Evolutionary conservation across 2,797 vertebrate species (phyloP), one percentile per base, ranked within the genome.

Genomic region (Acanthiza pusilla): DNA sequence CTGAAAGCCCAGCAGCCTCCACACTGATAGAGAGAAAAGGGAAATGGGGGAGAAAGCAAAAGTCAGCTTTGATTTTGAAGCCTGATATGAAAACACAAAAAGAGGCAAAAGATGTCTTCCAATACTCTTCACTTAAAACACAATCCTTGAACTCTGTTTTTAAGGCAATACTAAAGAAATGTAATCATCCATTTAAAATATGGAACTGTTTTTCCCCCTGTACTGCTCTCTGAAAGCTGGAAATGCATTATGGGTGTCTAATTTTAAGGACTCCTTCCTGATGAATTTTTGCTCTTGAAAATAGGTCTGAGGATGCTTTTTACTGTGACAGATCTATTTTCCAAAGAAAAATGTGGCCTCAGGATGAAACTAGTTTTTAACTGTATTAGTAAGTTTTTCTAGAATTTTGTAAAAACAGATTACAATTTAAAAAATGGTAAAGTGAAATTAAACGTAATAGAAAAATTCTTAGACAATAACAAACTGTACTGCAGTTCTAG

Each of bases 1-100:
- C 99, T 99, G 96, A 99, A 99, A 25, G 99, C 99, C 99, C 99
- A 99, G 92, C 99, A 99, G 48, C 98, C 99, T 72, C 99, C 99
- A 95, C 99, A 99, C 99, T 99, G 96, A 17, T 20, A 89, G 18
- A 57, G 32, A 88, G 45, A 89, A 75, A 79, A 55, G 12, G 22
- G 61, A 93, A 85, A 94, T 2, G 4, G 53, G 21, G 54, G 38
- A 94, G 30, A 77, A 38, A 62, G 13, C 47, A 38, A 6, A 47
- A 85, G 55, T 84, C 78, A 96, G 38, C 19, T 60, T 86, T 70
- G 45, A 9, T 68, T 91, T 38, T 57, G 14, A 93, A 80, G 32
- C 14, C 36, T 42, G 20, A 20, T n/a, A 32, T 5, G 8, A 55
- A 84, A 77, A 83, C 5, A 40, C 68, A 27, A 54, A 25, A 36